Conservation (phyloP, 2,113 vertebrate species). For the Sturnira hondurensis region DNA sequence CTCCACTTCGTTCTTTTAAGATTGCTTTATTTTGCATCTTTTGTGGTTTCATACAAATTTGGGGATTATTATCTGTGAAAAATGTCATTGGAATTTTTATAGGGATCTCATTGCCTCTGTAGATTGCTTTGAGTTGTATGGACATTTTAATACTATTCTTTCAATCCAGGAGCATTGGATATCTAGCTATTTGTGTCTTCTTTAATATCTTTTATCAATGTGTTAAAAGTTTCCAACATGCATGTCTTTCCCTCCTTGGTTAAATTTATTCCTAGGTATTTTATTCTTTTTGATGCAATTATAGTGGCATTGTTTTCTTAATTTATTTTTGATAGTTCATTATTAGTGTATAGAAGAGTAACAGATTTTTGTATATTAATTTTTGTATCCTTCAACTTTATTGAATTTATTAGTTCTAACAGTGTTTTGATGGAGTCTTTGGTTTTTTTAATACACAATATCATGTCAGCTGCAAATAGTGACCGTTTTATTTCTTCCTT, state of each 20-base stretch:
- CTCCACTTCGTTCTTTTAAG: background rate
- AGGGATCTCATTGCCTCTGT: background rate
- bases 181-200: background rate
- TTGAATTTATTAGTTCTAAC: background rate
- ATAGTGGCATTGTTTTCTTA: background rate
- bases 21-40: background rate
- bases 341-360: background rate
- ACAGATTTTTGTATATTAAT: background rate
- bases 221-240: background rate
- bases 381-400: background rate
- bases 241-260: background rate
- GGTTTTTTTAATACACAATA: background rate
- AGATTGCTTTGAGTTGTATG: background rate
- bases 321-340: background rate
- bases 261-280: background rate
- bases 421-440: background rate
- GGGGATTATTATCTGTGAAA: background rate
- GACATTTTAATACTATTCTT: conserved; percentile 4
- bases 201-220: background rate
- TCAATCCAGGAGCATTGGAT: background rate
- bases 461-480: background rate
- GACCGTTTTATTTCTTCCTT: background rate
- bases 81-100: background rate
- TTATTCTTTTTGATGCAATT: background rate
- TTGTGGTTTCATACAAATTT: background rate